phyloP scores from a whole-genome alignment of 2,113 vertebrate genomes.

The Eulacestoma nigropectus region DNA sequence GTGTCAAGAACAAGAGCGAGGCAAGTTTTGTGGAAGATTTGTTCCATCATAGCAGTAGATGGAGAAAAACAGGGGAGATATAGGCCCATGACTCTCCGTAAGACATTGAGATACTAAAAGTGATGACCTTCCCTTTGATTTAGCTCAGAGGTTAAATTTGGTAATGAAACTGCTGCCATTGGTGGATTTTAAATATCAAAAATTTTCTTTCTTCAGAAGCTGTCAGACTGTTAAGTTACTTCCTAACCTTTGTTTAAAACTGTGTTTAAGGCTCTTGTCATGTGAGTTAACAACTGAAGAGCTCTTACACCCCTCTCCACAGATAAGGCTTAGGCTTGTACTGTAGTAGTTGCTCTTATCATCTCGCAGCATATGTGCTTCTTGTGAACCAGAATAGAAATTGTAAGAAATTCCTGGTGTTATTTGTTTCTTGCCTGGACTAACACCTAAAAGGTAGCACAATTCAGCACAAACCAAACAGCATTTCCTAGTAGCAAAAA shows the following conservation, averaged over 20 bases:
- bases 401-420: background rate
- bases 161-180: rapidly evolving
- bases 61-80: background rate
- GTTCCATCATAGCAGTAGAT: rapidly evolving
- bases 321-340: slow-evolving; percentile 7
- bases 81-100: background rate
- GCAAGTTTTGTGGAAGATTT: background rate
- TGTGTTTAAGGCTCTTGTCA: background rate
- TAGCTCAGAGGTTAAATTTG: background rate
- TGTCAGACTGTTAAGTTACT: background rate
- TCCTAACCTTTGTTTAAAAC: background rate
- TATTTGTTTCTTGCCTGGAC: background rate
- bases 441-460: background rate
- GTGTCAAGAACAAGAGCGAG: background rate
- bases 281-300: background rate
- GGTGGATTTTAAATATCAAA: background rate
- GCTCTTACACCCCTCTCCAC: background rate
- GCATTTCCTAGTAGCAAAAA: background rate
- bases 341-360: background rate
- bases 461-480: background rate
- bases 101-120: background rate
- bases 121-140: background rate
- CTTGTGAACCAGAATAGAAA: background rate
- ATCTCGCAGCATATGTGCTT: background rate
- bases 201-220: background rate